Conservation (phyloP, 2,113 vertebrate species). For the Donacobius atricapilla region DNA sequence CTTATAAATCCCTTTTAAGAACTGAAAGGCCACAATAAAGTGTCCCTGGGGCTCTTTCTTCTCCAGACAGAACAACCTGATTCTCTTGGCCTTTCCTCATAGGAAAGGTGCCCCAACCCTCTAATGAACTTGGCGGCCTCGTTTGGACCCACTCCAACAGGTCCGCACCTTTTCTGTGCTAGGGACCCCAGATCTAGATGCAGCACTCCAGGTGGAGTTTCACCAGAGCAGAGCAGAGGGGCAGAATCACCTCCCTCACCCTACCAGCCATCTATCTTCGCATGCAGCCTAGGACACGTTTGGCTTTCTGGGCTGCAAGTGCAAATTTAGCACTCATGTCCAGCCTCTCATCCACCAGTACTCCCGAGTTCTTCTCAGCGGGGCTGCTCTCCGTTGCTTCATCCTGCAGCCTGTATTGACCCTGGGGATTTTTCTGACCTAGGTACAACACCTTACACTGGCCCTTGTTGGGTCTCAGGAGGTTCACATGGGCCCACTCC, state of each 20-base stretch:
- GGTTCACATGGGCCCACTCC: background rate
- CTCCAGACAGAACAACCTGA: background rate
- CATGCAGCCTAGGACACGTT: background rate
- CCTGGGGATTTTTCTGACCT: background rate
- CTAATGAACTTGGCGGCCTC: background rate
- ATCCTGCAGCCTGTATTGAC: background rate
- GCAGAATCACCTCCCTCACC: background rate
- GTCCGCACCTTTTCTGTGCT: background rate
- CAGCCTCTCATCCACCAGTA: background rate
- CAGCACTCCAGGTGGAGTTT: background rate
- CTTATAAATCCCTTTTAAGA: background rate
- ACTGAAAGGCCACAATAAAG: background rate
- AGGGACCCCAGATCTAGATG: too few relatives aligned
- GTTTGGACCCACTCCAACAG: background rate
- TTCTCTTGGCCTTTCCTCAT: background rate
- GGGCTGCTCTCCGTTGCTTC: background rate
- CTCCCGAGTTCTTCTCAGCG: fast-evolving
- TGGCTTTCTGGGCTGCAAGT: background rate
- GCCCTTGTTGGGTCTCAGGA: background rate
- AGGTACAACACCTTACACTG: background rate
- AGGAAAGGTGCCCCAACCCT: background rate
- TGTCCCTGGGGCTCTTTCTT: background rate
- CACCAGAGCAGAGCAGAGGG: background rate
- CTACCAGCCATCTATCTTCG: background rate
- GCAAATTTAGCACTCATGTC: background rate